Evolutionary conservation across 2,113 vertebrate species (phyloP).

Genomic region (Hylia prasina): DNA sequence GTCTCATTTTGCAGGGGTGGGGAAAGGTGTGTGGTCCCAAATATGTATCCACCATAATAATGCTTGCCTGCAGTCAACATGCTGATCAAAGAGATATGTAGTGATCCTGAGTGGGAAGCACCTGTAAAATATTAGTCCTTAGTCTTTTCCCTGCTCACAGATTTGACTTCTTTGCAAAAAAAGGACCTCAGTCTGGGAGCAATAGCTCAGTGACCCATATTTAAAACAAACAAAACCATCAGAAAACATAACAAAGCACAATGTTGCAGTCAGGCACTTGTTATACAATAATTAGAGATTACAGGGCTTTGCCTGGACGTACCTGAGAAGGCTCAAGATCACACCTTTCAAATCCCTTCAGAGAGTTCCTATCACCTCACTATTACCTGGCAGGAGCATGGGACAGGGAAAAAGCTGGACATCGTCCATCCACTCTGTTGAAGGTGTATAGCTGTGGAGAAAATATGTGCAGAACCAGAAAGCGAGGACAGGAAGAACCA

Average conservation of each 20-base stretch:
- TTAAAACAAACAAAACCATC: background rate
- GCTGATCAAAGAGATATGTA: background rate
- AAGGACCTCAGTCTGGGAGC: background rate
- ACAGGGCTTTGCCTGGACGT: rapidly evolving
- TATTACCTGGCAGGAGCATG: background rate
- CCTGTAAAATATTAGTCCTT: background rate
- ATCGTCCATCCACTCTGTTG: background rate
- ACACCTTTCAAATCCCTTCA: background rate
- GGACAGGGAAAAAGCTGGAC: background rate
- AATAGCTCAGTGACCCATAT: background rate
- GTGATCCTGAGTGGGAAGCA: background rate
- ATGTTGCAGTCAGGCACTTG: background rate
- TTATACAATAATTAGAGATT: background rate
- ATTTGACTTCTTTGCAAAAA: background rate
- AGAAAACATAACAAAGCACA: background rate
- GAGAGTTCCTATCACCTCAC: background rate
- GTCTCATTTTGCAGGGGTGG: background rate
- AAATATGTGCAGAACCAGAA: background rate
- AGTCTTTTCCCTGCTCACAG: background rate
- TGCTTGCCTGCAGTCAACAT: background rate
- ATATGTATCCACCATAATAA: background rate
- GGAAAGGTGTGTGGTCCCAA: background rate
- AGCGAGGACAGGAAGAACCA: background rate
- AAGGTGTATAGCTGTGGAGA: background rate
- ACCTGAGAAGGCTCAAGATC: background rate